These are phyloP conservation scores for Pseudeuparius sepicola DNA, from an alignment of 2,888 invertebrate species.

Conservation along the genomic window DNA sequence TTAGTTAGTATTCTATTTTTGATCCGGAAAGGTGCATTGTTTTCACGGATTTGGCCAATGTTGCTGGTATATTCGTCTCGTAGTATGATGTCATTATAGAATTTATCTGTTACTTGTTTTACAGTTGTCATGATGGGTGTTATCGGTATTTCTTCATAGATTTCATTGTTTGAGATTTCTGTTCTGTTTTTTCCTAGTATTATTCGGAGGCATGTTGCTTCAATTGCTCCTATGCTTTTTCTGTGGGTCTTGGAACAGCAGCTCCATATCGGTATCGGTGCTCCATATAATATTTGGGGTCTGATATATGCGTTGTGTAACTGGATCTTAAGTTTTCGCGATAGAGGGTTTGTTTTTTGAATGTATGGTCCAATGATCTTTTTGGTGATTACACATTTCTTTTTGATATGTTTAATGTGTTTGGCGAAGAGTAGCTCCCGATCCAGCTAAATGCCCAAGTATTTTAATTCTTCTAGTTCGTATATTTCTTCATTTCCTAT, in stretches of 20 bases:
- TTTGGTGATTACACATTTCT: background rate
- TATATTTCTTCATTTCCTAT: background rate
- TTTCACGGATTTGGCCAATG: no score
- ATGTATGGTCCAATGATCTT: background rate
- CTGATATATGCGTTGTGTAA: background rate
- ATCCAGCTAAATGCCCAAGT: conserved; percentile 1
- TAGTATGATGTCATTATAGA: no score
- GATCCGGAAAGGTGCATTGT: no score
- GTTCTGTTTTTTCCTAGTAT: background rate
- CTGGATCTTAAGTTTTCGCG: background rate
- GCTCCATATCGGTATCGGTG: background rate
- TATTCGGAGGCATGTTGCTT: background rate
- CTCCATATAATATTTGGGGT: background rate
- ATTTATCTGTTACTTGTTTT: background rate
- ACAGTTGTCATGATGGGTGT: background rate
- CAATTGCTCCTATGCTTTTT: background rate
- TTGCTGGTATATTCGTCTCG: no score
- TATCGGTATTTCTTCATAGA: background rate
- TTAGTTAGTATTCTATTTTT: no score
- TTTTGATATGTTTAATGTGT: background rate
- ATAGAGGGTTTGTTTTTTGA: background rate
- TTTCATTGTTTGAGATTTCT: background rate
- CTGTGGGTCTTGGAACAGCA: background rate
- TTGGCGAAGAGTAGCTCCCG: background rate
- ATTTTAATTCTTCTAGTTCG: background rate